These are phyloP conservation scores for Drosophila limbata DNA, from an alignment of 2,888 invertebrate genomes.

Conservation along the genomic window DNA sequence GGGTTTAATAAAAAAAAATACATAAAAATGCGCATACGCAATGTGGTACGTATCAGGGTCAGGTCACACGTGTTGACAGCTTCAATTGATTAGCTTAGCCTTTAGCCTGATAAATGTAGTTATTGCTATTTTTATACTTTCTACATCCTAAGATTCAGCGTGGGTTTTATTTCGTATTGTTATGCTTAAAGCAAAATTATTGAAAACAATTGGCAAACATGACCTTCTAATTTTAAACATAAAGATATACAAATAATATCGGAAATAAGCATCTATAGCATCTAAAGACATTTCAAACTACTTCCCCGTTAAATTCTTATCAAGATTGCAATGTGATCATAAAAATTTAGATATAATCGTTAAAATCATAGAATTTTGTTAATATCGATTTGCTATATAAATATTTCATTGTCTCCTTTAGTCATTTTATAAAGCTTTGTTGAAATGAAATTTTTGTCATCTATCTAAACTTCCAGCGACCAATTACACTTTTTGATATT, in stretches of 20 bases:
- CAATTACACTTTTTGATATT: neutral
- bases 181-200: neutral
- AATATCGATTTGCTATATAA: no score
- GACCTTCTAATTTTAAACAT: neutral
- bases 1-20: slow-evolving; percentile 1
- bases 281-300: neutral
- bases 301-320: neutral
- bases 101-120: slow-evolving; percentile 29
- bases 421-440: no score
- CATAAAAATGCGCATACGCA: slow-evolving; percentile 42
- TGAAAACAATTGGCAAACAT: neutral
- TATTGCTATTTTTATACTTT: neutral
- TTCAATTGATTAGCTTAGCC: slow-evolving; percentile 33
- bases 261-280: neutral
- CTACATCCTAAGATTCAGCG: neutral
- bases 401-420: no score
- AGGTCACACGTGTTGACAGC: slow-evolving; percentile 28
- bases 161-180: neutral
- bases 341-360: no score
- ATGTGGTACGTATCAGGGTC: slow-evolving; percentile 29
- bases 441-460: no score
- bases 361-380: no score
- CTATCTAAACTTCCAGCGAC: no score
- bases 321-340: no score
- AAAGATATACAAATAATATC: neutral